phyloP scores from a whole-genome alignment of 2,797 vertebrate species.

The Hephaestus fuliginosus region DNA sequence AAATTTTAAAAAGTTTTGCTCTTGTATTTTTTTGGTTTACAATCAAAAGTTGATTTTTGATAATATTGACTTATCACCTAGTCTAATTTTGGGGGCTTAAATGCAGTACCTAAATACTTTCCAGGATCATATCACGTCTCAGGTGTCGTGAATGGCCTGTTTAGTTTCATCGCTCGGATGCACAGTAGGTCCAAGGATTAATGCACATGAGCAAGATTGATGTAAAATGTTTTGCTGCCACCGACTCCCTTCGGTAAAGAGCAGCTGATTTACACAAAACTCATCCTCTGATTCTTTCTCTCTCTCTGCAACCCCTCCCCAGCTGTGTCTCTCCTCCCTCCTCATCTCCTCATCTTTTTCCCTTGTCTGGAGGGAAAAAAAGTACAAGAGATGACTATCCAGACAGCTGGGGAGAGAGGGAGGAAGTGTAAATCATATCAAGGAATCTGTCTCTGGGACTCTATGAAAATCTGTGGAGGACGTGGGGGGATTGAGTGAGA shows the following conservation, averaged over 20 bases:
- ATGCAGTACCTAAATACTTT: conserved; percentile 1
- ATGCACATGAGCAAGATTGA: conserved; percentile 1
- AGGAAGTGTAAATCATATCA: conserved; percentile 70
- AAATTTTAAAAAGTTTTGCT: not conserved
- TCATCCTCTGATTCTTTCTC: conserved; percentile 39
- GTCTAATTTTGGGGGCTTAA: not conserved
- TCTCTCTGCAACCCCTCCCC: conserved; percentile 18
- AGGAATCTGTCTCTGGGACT: conserved; percentile 54
- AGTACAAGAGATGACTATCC: conserved; percentile 51
- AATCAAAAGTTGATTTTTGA: not conserved
- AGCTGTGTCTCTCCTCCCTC: not conserved
- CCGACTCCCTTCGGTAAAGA: conserved; percentile 51
- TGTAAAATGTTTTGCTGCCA: conserved; percentile 24
- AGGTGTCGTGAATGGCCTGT: conserved; percentile 38
- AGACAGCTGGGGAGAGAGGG: conserved; percentile 63
- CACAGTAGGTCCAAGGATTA: not conserved
- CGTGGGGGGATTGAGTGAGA: conserved; percentile 37
- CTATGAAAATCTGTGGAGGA: conserved; percentile 28
- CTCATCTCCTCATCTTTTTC: not conserved
- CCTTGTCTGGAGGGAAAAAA: conserved; percentile 6
- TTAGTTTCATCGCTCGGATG: not conserved
- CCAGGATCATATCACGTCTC: conserved; percentile 21
- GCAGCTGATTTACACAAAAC: conserved; percentile 74
- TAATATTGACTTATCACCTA: not conserved
- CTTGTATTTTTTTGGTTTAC: no score